Percentiles rank a stretch among this genome's conserved stretches.
These are phyloP conservation scores for Diuraphis noxia DNA, from an alignment of 1,140 invertebrate species.

Conservation along the genomic window DNA sequence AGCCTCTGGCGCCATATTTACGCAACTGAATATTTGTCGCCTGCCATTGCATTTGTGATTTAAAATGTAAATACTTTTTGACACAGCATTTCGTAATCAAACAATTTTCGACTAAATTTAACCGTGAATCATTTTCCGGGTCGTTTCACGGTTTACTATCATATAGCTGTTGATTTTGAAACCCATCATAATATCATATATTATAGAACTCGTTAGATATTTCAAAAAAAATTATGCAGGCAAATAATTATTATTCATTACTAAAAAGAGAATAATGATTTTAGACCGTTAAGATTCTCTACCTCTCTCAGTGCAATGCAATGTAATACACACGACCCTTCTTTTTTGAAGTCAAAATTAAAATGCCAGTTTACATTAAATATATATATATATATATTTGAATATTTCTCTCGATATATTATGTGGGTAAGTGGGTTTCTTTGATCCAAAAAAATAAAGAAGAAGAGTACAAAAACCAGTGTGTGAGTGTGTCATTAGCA, in stretches of 20 bases:
- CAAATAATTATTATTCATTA: slow-evolving; percentile 39
- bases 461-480: slow-evolving; percentile 35
- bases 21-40: not conserved
- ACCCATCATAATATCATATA: not conserved
- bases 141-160: not conserved
- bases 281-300: slow-evolving; percentile 34
- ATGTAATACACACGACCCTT: not conserved
- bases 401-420: not conserved
- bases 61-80: slow-evolving; percentile 20
- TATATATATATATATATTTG: too few relatives aligned
- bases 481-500: slow-evolving; percentile 37
- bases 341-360: slow-evolving; percentile 45
- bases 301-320: too few relatives aligned
- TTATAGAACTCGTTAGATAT: slow-evolving; percentile 8
- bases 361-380: too few relatives aligned
- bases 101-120: slow-evolving; percentile 11
- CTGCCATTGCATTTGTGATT: not conserved
- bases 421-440: slow-evolving; percentile 39
- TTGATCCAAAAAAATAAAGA: slow-evolving; percentile 14
- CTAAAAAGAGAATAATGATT: slow-evolving; percentile 21
- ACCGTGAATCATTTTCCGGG: not conserved
- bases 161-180: not conserved
- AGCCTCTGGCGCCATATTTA: slow-evolving; percentile 23
- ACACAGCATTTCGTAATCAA: not conserved
- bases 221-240: not conserved